Conservation (phyloP, 2,113 vertebrate genomes). For the Clarias gariepinus region DNA sequence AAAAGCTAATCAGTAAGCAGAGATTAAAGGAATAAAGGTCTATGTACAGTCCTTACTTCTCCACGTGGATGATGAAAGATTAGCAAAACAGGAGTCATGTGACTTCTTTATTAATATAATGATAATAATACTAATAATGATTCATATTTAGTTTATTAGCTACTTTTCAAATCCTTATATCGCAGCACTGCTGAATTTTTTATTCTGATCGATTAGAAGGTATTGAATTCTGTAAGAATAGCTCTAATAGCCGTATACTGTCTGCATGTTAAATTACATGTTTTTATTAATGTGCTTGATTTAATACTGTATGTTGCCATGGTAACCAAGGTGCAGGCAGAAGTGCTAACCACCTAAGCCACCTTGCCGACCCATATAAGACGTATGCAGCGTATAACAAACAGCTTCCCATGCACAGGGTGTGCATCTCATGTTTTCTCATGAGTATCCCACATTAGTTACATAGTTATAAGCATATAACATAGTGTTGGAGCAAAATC, state of each 20-base stretch:
- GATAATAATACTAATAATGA: background rate
- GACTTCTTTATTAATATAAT: background rate
- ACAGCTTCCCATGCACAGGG: no score
- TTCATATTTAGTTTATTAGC: background rate
- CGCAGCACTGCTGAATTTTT: background rate
- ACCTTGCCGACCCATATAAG: no score
- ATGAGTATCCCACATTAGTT: no score
- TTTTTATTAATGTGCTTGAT: background rate
- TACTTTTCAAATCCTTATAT: background rate
- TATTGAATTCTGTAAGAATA: background rate
- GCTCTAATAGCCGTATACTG: background rate
- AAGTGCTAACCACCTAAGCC: no score
- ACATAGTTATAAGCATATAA: no score
- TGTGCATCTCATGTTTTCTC: no score
- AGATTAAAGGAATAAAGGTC: no score
- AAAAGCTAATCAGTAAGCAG: constrained; percentile 10
- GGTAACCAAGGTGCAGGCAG: background rate
- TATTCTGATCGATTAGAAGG: background rate
- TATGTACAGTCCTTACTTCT: background rate
- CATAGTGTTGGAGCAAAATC: no score
- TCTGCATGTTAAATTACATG: background rate
- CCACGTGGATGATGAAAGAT: background rate
- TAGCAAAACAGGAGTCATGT: background rate
- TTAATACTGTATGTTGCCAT: background rate
- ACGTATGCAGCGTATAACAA: no score